Percentiles rank a stretch among this genome's conserved stretches.
phyloP scores from a whole-genome alignment of 2,888 invertebrate species.

The Sphaerophoria rueppellii region DNA sequence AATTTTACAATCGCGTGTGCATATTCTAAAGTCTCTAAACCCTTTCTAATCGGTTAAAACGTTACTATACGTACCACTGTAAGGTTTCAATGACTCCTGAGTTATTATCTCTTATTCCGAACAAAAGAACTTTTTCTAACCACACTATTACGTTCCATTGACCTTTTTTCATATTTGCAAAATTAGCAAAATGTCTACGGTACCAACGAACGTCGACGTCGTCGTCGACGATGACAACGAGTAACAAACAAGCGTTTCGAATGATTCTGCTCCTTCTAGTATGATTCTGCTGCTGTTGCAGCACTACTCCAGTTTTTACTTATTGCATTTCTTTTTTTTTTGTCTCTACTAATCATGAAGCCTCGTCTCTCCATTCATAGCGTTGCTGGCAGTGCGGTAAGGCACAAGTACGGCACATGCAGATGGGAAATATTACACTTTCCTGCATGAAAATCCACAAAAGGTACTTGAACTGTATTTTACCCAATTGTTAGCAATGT shows the following conservation, averaged over 20 bases:
- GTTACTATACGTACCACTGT: not conserved
- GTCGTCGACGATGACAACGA: no score
- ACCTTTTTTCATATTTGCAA: constrained; percentile 63
- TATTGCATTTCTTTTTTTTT: constrained; percentile 25
- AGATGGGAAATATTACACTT: constrained; percentile 69
- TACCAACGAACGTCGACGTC: not conserved
- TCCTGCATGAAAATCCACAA: constrained; percentile 66
- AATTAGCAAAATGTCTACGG: constrained; percentile 58
- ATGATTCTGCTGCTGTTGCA: constrained; percentile 38
- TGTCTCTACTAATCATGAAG: constrained; percentile 47
- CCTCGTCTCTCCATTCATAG: constrained; percentile 17
- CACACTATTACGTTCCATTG: constrained; percentile 53
- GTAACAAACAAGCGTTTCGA: constrained; percentile 9
- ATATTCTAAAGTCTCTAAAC: not conserved
- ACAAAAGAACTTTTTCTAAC: constrained; percentile 44
- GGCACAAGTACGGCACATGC: constrained; percentile 9
- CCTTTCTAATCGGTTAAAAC: not conserved
- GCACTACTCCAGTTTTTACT: constrained; percentile 49
- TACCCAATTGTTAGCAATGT: constrained; percentile 70
- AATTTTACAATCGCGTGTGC: not conserved
- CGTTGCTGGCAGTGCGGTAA: not conserved
- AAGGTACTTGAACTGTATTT: constrained; percentile 72
- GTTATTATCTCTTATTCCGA: constrained; percentile 9
- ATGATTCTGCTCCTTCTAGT: constrained; percentile 32
- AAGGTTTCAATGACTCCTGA: constrained; percentile 50